phyloP scores from a whole-genome alignment of 2,888 invertebrate species.

The Cryptosula pallasiana region DNA sequence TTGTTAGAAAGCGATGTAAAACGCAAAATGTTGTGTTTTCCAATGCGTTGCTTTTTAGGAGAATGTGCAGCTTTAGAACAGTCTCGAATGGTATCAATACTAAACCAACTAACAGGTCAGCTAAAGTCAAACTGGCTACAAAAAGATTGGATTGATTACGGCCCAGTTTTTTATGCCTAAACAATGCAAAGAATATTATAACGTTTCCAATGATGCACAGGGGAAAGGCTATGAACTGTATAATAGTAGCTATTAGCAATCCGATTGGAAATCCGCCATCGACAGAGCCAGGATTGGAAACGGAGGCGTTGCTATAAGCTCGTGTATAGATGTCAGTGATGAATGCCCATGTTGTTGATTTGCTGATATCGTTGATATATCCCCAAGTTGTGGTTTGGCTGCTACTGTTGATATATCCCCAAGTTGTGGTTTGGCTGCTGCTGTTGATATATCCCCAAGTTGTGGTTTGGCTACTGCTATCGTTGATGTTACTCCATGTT shows the following conservation, averaged over 20 bases:
- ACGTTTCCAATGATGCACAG: conserved; percentile 1
- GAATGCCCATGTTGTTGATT: too few species aligned
- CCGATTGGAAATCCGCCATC: too few species aligned
- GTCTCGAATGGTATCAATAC: conserved; percentile 4
- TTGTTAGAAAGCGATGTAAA: background rate
- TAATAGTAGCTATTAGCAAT: background rate
- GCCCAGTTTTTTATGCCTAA: background rate
- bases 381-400: too few species aligned
- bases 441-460: too few species aligned
- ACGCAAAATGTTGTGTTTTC: conserved; percentile 5
- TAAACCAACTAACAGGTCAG: background rate
- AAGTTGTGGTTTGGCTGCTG: too few species aligned
- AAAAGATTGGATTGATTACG: background rate
- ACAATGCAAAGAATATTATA: background rate
- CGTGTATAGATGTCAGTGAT: too few species aligned
- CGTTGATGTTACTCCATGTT: too few species aligned
- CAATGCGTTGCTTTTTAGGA: background rate
- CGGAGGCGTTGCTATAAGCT: too few species aligned
- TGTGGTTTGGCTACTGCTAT: too few species aligned
- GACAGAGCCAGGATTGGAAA: too few species aligned
- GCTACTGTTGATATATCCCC: too few species aligned
- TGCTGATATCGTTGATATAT: too few species aligned
- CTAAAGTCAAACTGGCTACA: background rate
- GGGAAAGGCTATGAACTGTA: background rate
- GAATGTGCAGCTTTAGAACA: background rate